Conservation (phyloP, 1,140 invertebrate species). For the Atta colombica region DNA sequence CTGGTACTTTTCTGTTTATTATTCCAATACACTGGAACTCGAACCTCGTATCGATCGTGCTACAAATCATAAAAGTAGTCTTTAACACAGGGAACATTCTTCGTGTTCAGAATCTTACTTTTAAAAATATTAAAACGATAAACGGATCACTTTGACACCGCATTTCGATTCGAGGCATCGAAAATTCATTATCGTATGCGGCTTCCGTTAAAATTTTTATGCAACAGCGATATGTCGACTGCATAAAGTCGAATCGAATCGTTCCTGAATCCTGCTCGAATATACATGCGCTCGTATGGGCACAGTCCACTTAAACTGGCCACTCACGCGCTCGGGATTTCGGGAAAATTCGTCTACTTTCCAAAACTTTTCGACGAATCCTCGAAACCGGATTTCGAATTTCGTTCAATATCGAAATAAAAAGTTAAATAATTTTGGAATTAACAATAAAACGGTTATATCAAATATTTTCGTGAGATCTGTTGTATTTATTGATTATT, state of each 20-base stretch:
- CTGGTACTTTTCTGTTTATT: slow-evolving; percentile 53
- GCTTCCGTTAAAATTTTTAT: slow-evolving; percentile 57
- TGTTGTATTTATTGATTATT: not conserved
- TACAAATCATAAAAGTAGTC: slow-evolving; percentile 49
- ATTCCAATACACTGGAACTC: slow-evolving; percentile 28
- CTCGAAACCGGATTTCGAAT: slow-evolving; percentile 39
- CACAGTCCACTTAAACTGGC: slow-evolving; percentile 42
- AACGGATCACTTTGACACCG: slow-evolving; percentile 42
- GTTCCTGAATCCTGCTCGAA: slow-evolving; percentile 50
- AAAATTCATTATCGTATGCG: slow-evolving; percentile 53
- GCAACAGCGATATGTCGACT: slow-evolving; percentile 51
- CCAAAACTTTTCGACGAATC: slow-evolving; percentile 26
- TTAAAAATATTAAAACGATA: slow-evolving; percentile 41
- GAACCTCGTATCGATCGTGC: not conserved
- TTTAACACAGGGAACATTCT: slow-evolving; percentile 27
- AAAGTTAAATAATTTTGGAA: slow-evolving; percentile 12
- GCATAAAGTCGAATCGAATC: slow-evolving; percentile 56
- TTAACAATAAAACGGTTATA: slow-evolving; percentile 7
- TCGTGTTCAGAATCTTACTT: not conserved
- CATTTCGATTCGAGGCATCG: slow-evolving; percentile 1
- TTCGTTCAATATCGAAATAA: slow-evolving; percentile 27
- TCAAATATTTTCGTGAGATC: slow-evolving; percentile 7
- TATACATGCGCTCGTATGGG: slow-evolving; percentile 38
- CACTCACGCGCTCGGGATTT: slow-evolving; percentile 29
- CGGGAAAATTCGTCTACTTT: slow-evolving; percentile 43